Evolutionary conservation across 2,113 vertebrate species (phyloP).

Genomic region (Gymnogyps californianus): DNA sequence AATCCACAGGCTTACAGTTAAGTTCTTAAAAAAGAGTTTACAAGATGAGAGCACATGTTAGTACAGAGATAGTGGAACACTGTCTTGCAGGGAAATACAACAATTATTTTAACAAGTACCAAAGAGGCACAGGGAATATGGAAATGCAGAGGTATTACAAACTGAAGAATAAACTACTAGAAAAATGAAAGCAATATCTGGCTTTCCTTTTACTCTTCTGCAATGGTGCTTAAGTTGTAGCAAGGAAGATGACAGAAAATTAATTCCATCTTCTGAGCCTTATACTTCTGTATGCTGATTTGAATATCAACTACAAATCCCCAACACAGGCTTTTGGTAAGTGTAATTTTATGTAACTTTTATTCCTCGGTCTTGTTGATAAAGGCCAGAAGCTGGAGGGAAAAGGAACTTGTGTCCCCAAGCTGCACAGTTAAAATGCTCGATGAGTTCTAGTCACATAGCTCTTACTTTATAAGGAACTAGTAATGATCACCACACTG

Average conservation of each 20-base stretch:
- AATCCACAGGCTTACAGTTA: not conserved
- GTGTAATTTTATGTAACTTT: not conserved
- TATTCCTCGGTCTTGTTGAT: not conserved
- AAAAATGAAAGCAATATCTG: not conserved
- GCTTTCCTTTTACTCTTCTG: not conserved
- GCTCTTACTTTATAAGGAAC: not conserved
- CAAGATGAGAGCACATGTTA: not conserved
- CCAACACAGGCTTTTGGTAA: not conserved
- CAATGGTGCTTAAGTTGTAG: not conserved
- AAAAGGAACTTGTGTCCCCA: not conserved
- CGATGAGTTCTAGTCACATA: fast-evolving
- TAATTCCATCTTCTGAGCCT: not conserved
- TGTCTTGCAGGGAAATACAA: not conserved
- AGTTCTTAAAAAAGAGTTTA: not conserved
- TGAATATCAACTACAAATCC: not conserved
- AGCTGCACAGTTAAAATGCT: not conserved
- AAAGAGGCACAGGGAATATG: not conserved
- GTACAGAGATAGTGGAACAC: not conserved
- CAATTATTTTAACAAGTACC: not conserved
- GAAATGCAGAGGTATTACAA: not conserved
- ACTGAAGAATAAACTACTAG: not conserved
- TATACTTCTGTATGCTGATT: not conserved
- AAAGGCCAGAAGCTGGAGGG: not conserved
- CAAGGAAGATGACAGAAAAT: not conserved
- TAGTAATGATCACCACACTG: not conserved